phyloP scores from a whole-genome alignment of 2,888 invertebrate genomes.

The Epirrhoe alternata region DNA sequence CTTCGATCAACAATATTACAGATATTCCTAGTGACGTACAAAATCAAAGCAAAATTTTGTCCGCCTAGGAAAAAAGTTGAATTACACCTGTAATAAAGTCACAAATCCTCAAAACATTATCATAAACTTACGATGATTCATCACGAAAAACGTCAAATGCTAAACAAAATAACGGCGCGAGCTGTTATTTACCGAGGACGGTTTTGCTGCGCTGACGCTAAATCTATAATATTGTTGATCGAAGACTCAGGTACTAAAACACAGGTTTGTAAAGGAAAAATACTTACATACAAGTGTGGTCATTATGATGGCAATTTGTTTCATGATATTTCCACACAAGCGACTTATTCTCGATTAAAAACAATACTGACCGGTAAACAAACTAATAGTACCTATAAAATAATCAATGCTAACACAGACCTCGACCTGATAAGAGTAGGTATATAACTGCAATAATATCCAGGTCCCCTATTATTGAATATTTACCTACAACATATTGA shows the following conservation, averaged over 20 bases:
- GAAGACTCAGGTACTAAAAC: not conserved
- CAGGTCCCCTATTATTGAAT: not conserved
- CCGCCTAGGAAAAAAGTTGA: too few species aligned
- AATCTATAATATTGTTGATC: too few species aligned
- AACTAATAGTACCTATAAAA: not conserved
- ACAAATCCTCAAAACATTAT: too few species aligned
- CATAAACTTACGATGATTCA: too few species aligned
- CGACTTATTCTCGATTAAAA: conserved; percentile 5
- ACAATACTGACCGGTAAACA: conserved; percentile 7
- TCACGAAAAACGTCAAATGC: too few species aligned
- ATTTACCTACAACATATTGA: not conserved
- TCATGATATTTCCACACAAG: conserved; percentile 38
- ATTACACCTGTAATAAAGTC: too few species aligned
- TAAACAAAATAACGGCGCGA: too few species aligned
- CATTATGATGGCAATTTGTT: conserved; percentile 38
- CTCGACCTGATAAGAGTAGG: conserved; percentile 17
- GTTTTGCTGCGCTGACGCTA: too few species aligned
- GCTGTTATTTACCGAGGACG: too few species aligned
- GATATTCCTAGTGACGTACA: too few species aligned
- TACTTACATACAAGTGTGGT: conserved; percentile 49
- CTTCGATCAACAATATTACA: too few species aligned
- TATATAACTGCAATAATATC: not conserved
- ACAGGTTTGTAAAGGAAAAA: conserved; percentile 1
- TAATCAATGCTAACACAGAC: conserved; percentile 5
- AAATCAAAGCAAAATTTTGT: too few species aligned